Conservation (phyloP, 2,888 invertebrate species). For the Pasiphila rectangulata region DNA sequence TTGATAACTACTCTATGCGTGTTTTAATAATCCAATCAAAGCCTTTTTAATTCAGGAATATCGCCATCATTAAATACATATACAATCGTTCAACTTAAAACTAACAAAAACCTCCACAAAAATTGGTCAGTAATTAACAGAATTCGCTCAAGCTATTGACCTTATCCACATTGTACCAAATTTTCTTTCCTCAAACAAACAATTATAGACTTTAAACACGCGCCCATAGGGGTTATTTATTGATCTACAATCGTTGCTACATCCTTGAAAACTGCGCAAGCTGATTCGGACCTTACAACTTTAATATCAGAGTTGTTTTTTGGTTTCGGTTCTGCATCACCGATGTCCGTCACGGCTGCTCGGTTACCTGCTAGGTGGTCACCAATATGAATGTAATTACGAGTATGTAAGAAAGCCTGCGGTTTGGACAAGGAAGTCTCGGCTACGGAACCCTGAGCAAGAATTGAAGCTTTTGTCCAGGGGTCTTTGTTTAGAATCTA, state of each 20-base stretch:
- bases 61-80: constrained; percentile 14
- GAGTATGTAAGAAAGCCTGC: constrained; percentile 59
- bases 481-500: constrained; percentile 25
- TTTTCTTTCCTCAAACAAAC: constrained; percentile 26
- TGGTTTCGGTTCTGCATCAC: constrained; percentile 50
- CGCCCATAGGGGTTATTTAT: constrained; percentile 55
- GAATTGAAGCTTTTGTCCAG: constrained; percentile 32
- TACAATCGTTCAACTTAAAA: constrained; percentile 24
- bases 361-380: constrained; percentile 71
- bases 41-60: background rate
- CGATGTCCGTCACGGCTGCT: constrained; percentile 65
- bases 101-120: constrained; percentile 32
- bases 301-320: constrained; percentile 20
- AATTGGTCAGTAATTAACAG: constrained; percentile 66
- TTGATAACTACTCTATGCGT: too few species aligned
- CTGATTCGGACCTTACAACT: constrained; percentile 38
- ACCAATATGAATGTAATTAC: constrained; percentile 77
- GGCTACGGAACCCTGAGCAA: constrained; percentile 34
- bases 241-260: constrained; percentile 43
- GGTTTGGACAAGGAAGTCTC: constrained; percentile 65
- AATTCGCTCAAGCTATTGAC: constrained; percentile 75
- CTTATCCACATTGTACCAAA: constrained; percentile 50
- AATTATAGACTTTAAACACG: constrained; percentile 51
- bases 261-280: constrained; percentile 47
- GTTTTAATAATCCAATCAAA: background rate